phyloP scores from a whole-genome alignment of 2,888 invertebrate species.

The Pseudococcus longispinus region DNA sequence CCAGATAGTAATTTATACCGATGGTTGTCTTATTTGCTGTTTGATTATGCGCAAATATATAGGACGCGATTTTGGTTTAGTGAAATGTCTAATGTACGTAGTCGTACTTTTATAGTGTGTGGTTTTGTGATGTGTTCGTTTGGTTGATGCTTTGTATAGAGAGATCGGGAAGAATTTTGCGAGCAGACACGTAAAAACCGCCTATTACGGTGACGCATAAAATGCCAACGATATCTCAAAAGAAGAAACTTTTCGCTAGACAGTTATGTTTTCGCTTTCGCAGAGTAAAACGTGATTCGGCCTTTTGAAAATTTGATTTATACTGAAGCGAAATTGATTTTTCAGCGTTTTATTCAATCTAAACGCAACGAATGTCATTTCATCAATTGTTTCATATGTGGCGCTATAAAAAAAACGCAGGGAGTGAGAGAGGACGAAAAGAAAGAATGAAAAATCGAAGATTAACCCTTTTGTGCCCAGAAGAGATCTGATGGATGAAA shows the following conservation, averaged over 20 bases:
- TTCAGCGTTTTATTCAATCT: conserved; percentile 31
- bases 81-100: background rate
- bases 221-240: conserved; percentile 18
- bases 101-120: background rate
- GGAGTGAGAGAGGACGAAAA: background rate
- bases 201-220: conserved; percentile 34
- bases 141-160: background rate
- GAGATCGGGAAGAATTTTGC: background rate
- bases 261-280: conserved; percentile 31
- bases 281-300: conserved; percentile 5
- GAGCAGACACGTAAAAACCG: conserved; percentile 14
- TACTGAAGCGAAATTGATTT: conserved; percentile 22
- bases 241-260: conserved; percentile 17
- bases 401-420: background rate
- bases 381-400: conserved; percentile 2
- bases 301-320: conserved; percentile 28
- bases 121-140: background rate
- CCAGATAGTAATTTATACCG: background rate
- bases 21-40: conserved; percentile 13
- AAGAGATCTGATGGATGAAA: too few relatives aligned
- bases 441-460: background rate
- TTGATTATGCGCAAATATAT: conserved; percentile 11
- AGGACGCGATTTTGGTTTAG: background rate
- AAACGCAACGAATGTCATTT: conserved; percentile 20
- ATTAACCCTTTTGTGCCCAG: too few relatives aligned